phyloP scores from a whole-genome alignment of 2,113 vertebrate species.

The Atractosteus spatula region DNA sequence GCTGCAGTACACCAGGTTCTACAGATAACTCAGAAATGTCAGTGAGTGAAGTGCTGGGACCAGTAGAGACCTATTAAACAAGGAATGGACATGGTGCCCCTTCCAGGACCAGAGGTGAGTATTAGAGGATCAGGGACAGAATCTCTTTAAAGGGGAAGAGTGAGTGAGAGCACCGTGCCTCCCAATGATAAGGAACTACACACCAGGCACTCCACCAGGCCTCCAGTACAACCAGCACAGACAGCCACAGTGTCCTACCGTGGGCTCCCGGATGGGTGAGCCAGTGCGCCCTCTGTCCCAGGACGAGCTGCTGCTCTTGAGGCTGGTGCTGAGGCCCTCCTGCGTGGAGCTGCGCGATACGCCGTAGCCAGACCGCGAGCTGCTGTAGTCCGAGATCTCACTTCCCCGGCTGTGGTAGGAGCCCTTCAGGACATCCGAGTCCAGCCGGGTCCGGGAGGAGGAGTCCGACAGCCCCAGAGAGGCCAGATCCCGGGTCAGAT shows the following conservation, averaged over 20 bases:
- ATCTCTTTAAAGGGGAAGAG: no score
- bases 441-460: conserved; percentile 50
- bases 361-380: conserved; percentile 43
- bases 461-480: conserved; percentile 68
- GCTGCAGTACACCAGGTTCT: no score
- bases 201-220: no score
- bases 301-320: conserved; percentile 57
- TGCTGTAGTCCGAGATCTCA: conserved; percentile 47
- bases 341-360: conserved; percentile 59
- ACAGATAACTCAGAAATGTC: no score
- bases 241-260: conserved; percentile 48
- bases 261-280: conserved; percentile 52
- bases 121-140: no score
- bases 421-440: conserved; percentile 47
- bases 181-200: no score
- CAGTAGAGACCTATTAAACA: no score
- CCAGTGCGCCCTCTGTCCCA: conserved; percentile 60
- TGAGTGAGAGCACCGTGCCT: no score
- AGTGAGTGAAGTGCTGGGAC: no score
- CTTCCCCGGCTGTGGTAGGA: conserved; percentile 53
- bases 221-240: no score
- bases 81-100: no score
- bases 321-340: conserved; percentile 51
- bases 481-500: conserved; percentile 81
- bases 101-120: no score